phyloP scores from a whole-genome alignment of 2,113 vertebrate genomes.

The Scomber scombrus region DNA sequence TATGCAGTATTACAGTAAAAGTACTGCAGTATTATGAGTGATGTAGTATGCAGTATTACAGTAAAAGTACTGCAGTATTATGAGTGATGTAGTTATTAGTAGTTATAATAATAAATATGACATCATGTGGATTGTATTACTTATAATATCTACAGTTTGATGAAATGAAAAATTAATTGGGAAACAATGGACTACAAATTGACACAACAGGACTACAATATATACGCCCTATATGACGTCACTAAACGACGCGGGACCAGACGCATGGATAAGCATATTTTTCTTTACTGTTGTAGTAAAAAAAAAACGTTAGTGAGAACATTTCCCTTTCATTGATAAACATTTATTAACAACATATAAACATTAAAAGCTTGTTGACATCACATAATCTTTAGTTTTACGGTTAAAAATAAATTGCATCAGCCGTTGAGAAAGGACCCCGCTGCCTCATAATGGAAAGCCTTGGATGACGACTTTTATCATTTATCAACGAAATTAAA shows the following conservation, averaged over 20 bases:
- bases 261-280: neutral
- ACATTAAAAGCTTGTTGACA: accelerated
- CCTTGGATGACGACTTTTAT: neutral
- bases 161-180: no score
- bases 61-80: no score
- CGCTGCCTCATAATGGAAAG: neutral
- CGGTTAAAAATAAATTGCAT: slow-evolving; percentile 72
- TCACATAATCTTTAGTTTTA: neutral
- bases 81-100: no score
- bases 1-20: no score
- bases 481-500: neutral
- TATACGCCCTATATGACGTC: slow-evolving; percentile 1
- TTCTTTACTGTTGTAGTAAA: neutral
- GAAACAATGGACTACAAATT: slow-evolving; percentile 44
- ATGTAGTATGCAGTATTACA: no score
- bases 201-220: no score
- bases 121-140: no score
- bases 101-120: no score
- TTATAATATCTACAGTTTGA: no score
- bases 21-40: no score
- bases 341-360: accelerated
- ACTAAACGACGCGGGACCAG: slow-evolving; percentile 56
- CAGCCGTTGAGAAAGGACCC: slow-evolving; percentile 76
- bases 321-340: accelerated
- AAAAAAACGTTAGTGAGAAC: neutral